Evolutionary conservation across 23 tunicate genomes (phyloP).

Genomic region (Halocynthia aurantium): DNA sequence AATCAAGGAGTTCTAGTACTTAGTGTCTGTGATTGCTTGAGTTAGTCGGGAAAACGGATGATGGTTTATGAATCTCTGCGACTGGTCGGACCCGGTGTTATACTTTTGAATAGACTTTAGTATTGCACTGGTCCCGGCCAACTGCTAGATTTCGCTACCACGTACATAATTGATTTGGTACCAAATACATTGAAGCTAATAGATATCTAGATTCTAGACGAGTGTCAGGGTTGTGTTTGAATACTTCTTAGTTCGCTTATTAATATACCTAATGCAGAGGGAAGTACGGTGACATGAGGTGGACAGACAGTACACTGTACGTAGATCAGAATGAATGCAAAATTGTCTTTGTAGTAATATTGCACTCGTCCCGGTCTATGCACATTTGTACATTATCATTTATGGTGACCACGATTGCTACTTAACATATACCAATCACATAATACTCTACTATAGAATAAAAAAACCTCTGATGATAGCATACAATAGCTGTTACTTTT

Average conservation of each 20-base stretch:
- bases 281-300: too few species aligned
- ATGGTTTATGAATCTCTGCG: not conserved
- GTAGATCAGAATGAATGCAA: conserved; percentile 9
- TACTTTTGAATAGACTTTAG: not conserved
- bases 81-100: not conserved
- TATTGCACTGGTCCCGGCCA: conserved; percentile 14
- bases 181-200: not conserved
- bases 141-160: not conserved
- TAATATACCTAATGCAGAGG: too few species aligned
- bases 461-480: too few species aligned
- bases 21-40: too few species aligned
- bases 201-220: too few species aligned
- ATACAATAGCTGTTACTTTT: too few species aligned
- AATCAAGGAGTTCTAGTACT: too few species aligned
- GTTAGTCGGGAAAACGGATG: too few species aligned
- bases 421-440: too few species aligned
- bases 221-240: too few species aligned
- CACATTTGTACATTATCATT: not conserved
- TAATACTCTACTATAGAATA: too few species aligned
- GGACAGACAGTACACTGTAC: not conserved
- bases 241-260: too few species aligned
- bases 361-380: conserved; percentile 46
- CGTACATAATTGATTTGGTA: not conserved
- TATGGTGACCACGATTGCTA: not conserved
- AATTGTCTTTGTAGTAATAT: not conserved